Base-by-base conservation (phyloP, 2,113 vertebrate species). In the Syngnathus typhle region DNA sequence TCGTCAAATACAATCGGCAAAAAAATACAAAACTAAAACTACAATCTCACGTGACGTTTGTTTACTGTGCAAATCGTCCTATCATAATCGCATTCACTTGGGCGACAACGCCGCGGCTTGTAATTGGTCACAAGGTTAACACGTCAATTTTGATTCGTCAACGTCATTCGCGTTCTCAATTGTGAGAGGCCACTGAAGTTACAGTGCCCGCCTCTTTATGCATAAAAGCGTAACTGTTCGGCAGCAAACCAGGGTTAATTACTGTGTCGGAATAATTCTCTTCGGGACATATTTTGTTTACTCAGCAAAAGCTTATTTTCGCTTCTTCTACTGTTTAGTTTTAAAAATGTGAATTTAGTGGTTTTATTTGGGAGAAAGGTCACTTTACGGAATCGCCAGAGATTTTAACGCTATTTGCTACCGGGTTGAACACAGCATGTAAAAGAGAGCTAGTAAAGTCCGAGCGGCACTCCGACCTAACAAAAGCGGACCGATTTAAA, bases 111-210 rank as follows among this genome's bases (percentile, higher is more conserved):
- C 11, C 11, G 15, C 2, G 6, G 1, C 1, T n/a, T 60, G 0
- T 72, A 74, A 85, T 79, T 85, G 81, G 86, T 61, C 46, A 4
- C 11, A 36, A 5, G 1, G 0, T 2, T 0, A 1, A 0, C 3
- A 0, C 8, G 15, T 27, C 6, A 0, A 4, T 39, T 56, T 6
- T 67, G 69, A 82, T 87, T 85, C 82, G 79, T 49, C 21, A 10
- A 1, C 2, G 5, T 43, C 0, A 1, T 16, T 19, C 13, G 0
- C 5, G 1, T 0, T 7, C 11, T 62, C 5, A 4, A 16, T 55
- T 18, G 6, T 74, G 81, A 85, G 84, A 87, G 83, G 84, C 51
- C 27, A 15, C 51, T 2, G 3, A 1, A 16, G 2, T 27, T 51
- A 0, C 5, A 7, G 6, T 19, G 41, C 52, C 69, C 63, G 49